Conservation (phyloP, 2,113 vertebrate genomes). For the Pedionomus torquatus region DNA sequence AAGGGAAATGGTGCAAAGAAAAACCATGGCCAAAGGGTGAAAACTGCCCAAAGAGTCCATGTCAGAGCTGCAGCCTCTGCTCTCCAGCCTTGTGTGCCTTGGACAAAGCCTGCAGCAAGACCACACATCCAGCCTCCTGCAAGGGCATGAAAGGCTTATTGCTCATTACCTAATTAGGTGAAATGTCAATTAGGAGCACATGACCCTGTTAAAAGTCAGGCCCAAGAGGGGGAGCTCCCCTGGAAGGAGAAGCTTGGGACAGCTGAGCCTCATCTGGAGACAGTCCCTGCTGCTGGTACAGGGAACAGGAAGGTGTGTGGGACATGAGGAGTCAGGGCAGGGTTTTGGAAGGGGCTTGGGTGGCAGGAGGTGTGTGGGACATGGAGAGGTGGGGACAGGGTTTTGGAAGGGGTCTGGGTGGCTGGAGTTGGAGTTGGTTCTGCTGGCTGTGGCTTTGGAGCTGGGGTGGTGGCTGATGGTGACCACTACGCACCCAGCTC, state of each 20-base stretch:
- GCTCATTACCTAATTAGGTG: neutral
- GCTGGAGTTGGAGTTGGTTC: neutral
- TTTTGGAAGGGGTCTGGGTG: neutral
- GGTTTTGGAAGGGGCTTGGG: neutral
- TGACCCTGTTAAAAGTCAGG: neutral
- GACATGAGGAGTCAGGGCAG: neutral
- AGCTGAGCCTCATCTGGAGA: accelerated
- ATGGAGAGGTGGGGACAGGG: neutral
- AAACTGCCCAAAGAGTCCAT: accelerated
- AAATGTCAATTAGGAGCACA: neutral
- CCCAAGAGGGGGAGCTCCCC: accelerated
- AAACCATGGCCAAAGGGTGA: accelerated
- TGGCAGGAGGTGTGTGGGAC: neutral
- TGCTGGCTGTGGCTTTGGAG: neutral
- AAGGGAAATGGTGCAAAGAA: accelerated
- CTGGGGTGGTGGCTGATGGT: neutral
- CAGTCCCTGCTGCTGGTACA: accelerated
- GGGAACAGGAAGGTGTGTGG: neutral
- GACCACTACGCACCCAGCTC: accelerated
- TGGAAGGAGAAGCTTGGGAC: neutral
- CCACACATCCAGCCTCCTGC: neutral
- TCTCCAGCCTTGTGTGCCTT: accelerated
- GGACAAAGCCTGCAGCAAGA: neutral
- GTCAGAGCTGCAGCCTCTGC: neutral
- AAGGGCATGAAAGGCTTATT: neutral